These are phyloP conservation scores for Nyctibius grandis DNA, from an alignment of 2,797 vertebrate genomes.

Conservation along the genomic window DNA sequence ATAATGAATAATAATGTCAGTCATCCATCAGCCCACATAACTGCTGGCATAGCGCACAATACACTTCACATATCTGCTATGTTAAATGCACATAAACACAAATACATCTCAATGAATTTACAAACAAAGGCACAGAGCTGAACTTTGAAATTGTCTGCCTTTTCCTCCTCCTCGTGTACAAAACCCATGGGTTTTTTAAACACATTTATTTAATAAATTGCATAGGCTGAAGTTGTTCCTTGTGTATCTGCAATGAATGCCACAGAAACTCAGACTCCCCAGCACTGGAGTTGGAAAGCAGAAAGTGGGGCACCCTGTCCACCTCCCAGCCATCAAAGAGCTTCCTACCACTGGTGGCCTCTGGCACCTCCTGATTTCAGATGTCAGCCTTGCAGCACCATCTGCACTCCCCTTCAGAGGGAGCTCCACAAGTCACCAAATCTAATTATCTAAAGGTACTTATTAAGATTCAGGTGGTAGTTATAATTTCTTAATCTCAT, in stretches of 20 bases:
- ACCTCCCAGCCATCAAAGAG: background rate
- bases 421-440: background rate
- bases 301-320: background rate
- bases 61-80: background rate
- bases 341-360: background rate
- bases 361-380: background rate
- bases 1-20: conserved; percentile 15
- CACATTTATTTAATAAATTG: background rate
- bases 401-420: background rate
- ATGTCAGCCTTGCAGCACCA: background rate
- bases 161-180: background rate
- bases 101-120: background rate
- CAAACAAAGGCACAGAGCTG: background rate
- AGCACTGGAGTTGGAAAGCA: background rate
- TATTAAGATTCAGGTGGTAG: background rate
- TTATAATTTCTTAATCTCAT: background rate
- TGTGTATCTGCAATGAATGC: fast-evolving
- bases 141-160: background rate
- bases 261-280: background rate
- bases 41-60: background rate
- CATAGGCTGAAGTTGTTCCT: background rate
- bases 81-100: conserved; percentile 2
- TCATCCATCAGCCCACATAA: conserved; percentile 43
- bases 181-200: background rate
- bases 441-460: background rate